Conservation (phyloP, 2,113 vertebrate genomes). For the Ahaetulla prasina region DNA sequence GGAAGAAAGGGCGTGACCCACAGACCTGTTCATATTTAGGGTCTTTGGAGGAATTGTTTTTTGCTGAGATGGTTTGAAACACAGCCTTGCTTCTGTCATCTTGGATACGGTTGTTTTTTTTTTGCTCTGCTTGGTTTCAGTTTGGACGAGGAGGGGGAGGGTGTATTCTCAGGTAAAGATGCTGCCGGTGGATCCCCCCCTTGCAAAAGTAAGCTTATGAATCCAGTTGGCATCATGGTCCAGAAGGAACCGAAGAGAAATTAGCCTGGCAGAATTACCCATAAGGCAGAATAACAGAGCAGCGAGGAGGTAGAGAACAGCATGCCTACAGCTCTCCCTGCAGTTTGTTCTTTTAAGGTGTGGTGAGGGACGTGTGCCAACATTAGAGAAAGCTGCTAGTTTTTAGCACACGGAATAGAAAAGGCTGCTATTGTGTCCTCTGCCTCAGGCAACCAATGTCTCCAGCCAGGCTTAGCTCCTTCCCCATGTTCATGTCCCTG, state of each 20-base stretch:
- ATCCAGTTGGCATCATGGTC: background rate
- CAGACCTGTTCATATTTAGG: background rate
- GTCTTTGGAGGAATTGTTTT: too few species aligned
- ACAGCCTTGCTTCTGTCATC: too few species aligned
- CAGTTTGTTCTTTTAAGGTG: background rate
- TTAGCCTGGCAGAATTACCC: background rate
- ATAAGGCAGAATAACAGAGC: background rate
- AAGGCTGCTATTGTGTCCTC: background rate
- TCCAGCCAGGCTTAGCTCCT: background rate
- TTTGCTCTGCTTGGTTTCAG: background rate
- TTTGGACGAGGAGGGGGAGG: too few species aligned
- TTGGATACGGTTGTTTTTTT: too few species aligned
- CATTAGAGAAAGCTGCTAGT: background rate
- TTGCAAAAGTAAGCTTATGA: background rate
- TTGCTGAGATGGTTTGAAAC: background rate
- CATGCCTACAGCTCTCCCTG: background rate
- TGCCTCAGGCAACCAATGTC: background rate
- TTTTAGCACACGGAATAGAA: background rate
- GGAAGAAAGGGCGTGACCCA: background rate
- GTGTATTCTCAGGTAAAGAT: background rate
- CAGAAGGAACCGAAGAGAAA: background rate
- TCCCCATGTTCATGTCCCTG: background rate
- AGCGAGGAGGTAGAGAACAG: background rate
- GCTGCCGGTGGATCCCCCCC: background rate
- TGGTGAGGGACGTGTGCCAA: background rate